Conservation (phyloP, 1,140 invertebrate genomes). For the Euglossa dilemma region DNA sequence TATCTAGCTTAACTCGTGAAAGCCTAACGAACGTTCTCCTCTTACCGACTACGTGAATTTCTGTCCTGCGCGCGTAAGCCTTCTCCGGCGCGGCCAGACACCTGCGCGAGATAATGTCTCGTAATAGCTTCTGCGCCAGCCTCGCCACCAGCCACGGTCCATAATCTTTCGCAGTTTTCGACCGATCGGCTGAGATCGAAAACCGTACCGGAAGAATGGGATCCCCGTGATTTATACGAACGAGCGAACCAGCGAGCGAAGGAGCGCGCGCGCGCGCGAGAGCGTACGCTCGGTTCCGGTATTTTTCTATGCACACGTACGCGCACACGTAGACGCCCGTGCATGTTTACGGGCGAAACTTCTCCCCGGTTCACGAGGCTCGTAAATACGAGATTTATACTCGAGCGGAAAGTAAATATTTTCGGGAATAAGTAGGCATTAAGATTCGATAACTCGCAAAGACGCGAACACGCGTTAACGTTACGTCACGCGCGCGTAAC, state of each 20-base stretch:
- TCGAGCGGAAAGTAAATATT: conserved; percentile 34
- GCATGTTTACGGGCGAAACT: background rate
- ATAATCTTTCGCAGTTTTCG: conserved; percentile 26
- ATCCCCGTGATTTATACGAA: background rate
- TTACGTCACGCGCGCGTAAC: background rate
- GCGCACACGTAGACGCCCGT: no score
- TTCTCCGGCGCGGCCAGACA: conserved; percentile 29
- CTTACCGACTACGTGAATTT: conserved; percentile 40
- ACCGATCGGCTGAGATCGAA: background rate
- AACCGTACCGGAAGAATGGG: background rate
- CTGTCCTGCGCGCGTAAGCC: conserved; percentile 34
- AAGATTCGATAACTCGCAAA: background rate
- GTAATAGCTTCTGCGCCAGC: conserved; percentile 20
- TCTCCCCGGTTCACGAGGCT: background rate
- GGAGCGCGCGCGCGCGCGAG: no score
- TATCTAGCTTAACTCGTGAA: conserved; percentile 67
- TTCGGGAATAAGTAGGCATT: conserved; percentile 22
- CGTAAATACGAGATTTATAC: conserved; percentile 32
- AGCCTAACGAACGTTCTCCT: conserved; percentile 64
- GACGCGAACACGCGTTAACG: no score
- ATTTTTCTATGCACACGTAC: background rate
- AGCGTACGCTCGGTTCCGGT: no score
- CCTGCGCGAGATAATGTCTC: conserved; percentile 63
- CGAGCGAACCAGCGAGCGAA: no score
- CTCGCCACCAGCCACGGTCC: conserved; percentile 3